These are phyloP conservation scores for Eupithecia insigniata DNA, from an alignment of 2,888 invertebrate genomes.

Conservation along the genomic window DNA sequence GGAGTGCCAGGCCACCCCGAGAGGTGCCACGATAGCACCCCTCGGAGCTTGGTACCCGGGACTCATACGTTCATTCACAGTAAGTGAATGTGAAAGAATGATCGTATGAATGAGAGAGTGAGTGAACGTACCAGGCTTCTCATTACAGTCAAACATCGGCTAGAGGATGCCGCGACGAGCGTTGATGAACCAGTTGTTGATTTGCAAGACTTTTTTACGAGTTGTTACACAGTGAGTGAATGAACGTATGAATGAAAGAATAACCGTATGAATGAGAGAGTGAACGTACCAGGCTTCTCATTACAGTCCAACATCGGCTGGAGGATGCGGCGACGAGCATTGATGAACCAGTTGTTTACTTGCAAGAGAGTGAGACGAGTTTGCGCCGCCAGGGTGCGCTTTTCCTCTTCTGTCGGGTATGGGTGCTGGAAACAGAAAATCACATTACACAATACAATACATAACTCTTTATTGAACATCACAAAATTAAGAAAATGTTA, in stretches of 20 bases:
- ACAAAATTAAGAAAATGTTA: too few relatives aligned
- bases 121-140: conserved; percentile 61
- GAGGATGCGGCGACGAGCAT: conserved; percentile 94
- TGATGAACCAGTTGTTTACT: conserved; percentile 97
- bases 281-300: conserved; percentile 64
- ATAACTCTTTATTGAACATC: too few relatives aligned
- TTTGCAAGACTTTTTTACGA: conserved; percentile 89
- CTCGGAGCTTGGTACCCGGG: too few relatives aligned
- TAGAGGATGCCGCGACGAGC: conserved; percentile 95
- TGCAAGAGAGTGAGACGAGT: conserved; percentile 94
- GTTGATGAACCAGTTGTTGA: conserved; percentile 98
- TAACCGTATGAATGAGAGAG: neutral
- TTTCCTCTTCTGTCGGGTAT: conserved; percentile 97
- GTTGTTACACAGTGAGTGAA: neutral
- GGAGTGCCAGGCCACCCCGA: too few relatives aligned
- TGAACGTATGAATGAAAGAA: neutral
- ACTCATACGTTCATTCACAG: too few relatives aligned
- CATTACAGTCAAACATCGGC: conserved; percentile 92
- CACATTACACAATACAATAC: too few relatives aligned
- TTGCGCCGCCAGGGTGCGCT: conserved; percentile 93
- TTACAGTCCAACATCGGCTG: conserved; percentile 94
- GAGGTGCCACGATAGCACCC: too few relatives aligned
- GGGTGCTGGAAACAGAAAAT: conserved; percentile 88
- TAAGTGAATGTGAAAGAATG: neutral
- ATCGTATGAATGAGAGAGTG: neutral